Evolutionary conservation across 2,797 vertebrate species (phyloP), one percentile per base, ranked within the genome.

Genomic region (Emys orbicularis): DNA sequence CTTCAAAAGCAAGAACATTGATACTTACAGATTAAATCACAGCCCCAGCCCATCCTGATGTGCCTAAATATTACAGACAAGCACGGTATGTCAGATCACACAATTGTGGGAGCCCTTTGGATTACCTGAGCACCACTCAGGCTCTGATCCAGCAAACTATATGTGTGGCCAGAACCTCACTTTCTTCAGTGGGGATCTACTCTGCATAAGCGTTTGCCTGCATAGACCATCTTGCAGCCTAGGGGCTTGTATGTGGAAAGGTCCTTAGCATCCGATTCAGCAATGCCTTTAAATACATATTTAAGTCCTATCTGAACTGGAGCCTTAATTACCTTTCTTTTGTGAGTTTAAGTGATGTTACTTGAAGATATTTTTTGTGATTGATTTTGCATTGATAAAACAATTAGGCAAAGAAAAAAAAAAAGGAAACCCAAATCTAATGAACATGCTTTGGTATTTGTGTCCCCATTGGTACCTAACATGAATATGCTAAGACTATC

Each of bases 341-440:
- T 84, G 29, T 74, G 65, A 91, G 72, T 88, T 88, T 76, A 92
- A 86, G 56, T 6, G 68, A 0, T 2, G 85, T 80, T 59, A 89
- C 81, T 90, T 81, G 72, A 89, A 88, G 80, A 50, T 53, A 85
- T 91, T 95, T 96, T 53, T 77, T 81, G 50, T 52, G 61, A 27
- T 44, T 93, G 49, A 27, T 59, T 83, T 88, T 27, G 83, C 7
- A 59, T 11, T 29, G 4, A 68, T 61, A 6, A 91, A 96, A 15
- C 27, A 92, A 82, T 90, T 52, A 91, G 81, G 81, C 54, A 90
- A 90, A 94, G 83, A 81, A 88, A 4, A 15, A 8, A 49, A 49
- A 52, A 92, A 88, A 91, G 74, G 82, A 5, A 91, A 50, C 57
- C 65, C 85, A 82, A 80, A 90, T 8, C 47, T 47, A 49, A 44